These are phyloP conservation scores for Periophthalmus magnuspinnatus DNA, from an alignment of 2,797 vertebrate species.

Conservation along the genomic window DNA sequence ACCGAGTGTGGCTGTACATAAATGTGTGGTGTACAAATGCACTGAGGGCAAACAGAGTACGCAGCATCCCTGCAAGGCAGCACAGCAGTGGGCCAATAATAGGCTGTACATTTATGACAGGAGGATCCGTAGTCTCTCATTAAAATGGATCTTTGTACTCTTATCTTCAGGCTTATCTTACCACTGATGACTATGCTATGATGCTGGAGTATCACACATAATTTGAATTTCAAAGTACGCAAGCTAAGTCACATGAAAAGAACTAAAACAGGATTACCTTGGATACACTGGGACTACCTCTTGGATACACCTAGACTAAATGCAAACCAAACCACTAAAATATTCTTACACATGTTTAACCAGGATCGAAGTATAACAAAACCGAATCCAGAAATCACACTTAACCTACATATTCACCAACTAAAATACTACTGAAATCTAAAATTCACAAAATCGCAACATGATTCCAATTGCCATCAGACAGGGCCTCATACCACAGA, in stretches of 20 bases:
- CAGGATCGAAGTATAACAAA: too few species aligned
- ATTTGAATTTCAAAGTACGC: not conserved
- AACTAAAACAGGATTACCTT: not conserved
- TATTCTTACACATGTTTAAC: too few species aligned
- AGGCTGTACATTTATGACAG: constrained; percentile 6
- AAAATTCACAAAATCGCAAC: not conserved
- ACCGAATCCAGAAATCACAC: too few species aligned
- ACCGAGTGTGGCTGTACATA: not conserved
- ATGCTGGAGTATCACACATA: not conserved
- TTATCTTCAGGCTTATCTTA: constrained; percentile 1
- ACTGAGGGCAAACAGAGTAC: constrained; percentile 6
- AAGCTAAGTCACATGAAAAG: not conserved
- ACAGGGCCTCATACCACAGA: not conserved
- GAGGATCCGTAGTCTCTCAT: constrained; percentile 13
- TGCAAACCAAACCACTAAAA: not conserved
- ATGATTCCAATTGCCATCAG: not conserved
- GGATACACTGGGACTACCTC: too few species aligned
- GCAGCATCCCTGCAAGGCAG: constrained; percentile 14
- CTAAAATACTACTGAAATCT: not conserved
- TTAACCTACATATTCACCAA: too few species aligned
- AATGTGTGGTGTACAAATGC: not conserved
- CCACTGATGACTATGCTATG: not conserved
- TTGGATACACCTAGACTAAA: not conserved
- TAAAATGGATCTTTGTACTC: constrained; percentile 1
- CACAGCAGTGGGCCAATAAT: constrained; percentile 15